Evolutionary conservation across 2,797 vertebrate species (phyloP).

Genomic region (Babyrousa celebensis): DNA sequence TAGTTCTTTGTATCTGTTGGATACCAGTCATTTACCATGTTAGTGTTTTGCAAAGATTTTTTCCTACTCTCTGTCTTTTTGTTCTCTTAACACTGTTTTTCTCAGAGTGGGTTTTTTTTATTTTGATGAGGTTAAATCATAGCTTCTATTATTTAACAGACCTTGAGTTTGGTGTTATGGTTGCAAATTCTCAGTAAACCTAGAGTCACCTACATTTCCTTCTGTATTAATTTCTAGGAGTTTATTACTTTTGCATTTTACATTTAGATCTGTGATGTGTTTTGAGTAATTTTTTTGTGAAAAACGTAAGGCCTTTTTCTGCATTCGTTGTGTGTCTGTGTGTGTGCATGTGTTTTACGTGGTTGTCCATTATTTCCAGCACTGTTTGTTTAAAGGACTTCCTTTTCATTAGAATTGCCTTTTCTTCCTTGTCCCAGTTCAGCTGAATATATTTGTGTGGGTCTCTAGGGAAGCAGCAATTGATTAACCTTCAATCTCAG

Average conservation of each 20-base stretch:
- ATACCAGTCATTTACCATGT: background rate
- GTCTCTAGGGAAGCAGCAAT: background rate
- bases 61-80: background rate
- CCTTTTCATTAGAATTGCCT: too few relatives aligned
- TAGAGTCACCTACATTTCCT: background rate
- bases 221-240: background rate
- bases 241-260: background rate
- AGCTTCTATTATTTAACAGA: background rate
- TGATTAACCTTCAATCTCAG: background rate
- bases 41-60: background rate
- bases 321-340: background rate
- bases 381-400: background rate
- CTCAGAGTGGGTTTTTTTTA: background rate
- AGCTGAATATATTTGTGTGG: too few relatives aligned
- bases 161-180: background rate
- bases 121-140: background rate
- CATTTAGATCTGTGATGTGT: background rate
- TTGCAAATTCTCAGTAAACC: background rate
- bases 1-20: background rate
- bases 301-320: background rate
- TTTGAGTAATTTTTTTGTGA: background rate
- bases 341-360: background rate
- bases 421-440: too few relatives aligned
- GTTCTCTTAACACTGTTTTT: background rate
- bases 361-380: background rate